Evolutionary conservation across 1,140 invertebrate genomes (phyloP).

Genomic region (Papilio helenus): DNA sequence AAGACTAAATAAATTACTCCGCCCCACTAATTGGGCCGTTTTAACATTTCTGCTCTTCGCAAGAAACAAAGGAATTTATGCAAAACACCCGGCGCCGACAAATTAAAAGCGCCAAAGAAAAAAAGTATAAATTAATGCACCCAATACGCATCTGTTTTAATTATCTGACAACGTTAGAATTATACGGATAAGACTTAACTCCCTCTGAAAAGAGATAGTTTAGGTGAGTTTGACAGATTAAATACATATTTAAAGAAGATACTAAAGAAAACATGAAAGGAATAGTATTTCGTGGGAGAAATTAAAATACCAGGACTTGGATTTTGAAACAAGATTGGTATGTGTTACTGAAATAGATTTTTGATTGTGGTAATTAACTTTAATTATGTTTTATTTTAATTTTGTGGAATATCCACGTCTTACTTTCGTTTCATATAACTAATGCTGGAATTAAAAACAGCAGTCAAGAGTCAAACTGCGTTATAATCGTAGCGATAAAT

Average conservation of each 20-base stretch:
- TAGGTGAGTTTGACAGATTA: too few relatives aligned
- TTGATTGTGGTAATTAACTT: too few relatives aligned
- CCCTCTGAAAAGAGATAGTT: not conserved
- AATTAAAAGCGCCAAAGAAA: slow-evolving; percentile 72
- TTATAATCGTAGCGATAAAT: slow-evolving; percentile 67
- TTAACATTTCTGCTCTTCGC: slow-evolving; percentile 55
- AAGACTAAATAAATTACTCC: slow-evolving; percentile 74
- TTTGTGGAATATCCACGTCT: slow-evolving; percentile 45
- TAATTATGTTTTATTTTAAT: not conserved
- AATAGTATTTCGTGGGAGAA: too few relatives aligned
- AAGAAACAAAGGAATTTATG: slow-evolving; percentile 72
- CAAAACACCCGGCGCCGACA: slow-evolving; percentile 73
- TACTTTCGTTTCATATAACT: slow-evolving; percentile 42
- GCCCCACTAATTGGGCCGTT: slow-evolving; percentile 70
- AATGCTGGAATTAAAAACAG: slow-evolving; percentile 42
- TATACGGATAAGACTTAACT: slow-evolving; percentile 50
- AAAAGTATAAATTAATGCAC: slow-evolving; percentile 77
- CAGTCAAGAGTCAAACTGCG: slow-evolving; percentile 57
- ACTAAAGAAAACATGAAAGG: too few relatives aligned
- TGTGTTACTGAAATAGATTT: too few relatives aligned
- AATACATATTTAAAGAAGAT: too few relatives aligned
- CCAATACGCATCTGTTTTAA: slow-evolving; percentile 72
- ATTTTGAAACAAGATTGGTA: too few relatives aligned
- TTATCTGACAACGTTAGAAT: slow-evolving; percentile 54
- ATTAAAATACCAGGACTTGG: too few relatives aligned